Percentiles rank a stretch among this genome's conserved stretches.
Conservation (phyloP, 2,888 invertebrate genomes). For the Endomychus coccineus region DNA sequence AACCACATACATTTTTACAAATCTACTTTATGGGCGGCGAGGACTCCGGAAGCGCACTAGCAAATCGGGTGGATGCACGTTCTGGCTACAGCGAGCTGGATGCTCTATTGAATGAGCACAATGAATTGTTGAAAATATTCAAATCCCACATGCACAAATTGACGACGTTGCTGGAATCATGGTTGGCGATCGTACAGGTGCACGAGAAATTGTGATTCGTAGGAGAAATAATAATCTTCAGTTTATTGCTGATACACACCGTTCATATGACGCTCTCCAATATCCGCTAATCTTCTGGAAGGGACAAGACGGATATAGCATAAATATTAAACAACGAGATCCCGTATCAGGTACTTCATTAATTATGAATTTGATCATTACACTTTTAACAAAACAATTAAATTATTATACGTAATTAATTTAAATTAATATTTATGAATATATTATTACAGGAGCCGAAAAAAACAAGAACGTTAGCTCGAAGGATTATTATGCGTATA, state of each 20-base stretch:
- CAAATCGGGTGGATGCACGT: constrained; percentile 26
- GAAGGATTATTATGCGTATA: constrained; percentile 27
- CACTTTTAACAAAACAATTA: constrained; percentile 8
- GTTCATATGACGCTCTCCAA: constrained; percentile 27
- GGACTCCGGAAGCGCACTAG: constrained; percentile 22
- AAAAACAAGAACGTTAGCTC: constrained; percentile 21
- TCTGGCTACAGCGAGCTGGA: constrained; percentile 22
- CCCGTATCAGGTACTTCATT: constrained; percentile 13
- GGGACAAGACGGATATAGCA: constrained; percentile 24
- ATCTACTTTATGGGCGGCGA: constrained; percentile 14
- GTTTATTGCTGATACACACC: constrained; percentile 25
- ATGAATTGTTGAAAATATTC: constrained; percentile 31
- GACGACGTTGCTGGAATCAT: constrained; percentile 30
- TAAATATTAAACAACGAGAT: constrained; percentile 20
- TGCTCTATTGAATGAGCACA: constrained; percentile 28
- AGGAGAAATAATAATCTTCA: constrained; percentile 24
- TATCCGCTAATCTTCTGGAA: constrained; percentile 28
- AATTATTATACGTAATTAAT: constrained; percentile 10
- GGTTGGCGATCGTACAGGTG: constrained; percentile 26
- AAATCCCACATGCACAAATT: constrained; percentile 27
- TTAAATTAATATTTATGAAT: constrained; percentile 12
- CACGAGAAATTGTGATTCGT: constrained; percentile 24
- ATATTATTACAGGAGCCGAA: constrained; percentile 8
- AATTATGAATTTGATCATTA: constrained; percentile 12
- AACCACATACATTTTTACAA: constrained; percentile 4